Conservation (phyloP, 2,888 invertebrate genomes). For the Eupithecia inturbata region DNA sequence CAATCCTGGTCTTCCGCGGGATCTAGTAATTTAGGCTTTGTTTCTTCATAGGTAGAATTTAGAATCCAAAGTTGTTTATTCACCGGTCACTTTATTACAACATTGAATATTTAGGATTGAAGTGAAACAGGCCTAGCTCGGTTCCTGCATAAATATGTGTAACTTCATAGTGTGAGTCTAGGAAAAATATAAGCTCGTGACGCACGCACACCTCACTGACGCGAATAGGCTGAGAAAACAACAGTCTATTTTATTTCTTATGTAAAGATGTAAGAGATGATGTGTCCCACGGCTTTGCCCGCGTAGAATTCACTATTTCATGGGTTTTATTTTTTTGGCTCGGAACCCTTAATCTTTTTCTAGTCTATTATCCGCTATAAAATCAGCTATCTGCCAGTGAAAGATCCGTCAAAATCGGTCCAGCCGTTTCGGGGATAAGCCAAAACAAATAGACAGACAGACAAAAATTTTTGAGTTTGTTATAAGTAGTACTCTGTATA, state of each 20-base stretch:
- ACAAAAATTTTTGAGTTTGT: too few species aligned
- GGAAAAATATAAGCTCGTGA: constrained; percentile 57
- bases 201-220: constrained; percentile 56
- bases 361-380: neutral
- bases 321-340: neutral
- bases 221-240: constrained; percentile 53
- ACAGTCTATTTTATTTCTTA: constrained; percentile 48
- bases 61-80: neutral
- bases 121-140: neutral
- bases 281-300: constrained; percentile 10
- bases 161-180: constrained; percentile 51
- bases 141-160: constrained; percentile 51
- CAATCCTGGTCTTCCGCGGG: neutral
- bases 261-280: constrained; percentile 30
- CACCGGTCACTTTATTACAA: neutral
- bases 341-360: too few species aligned
- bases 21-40: neutral
- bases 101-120: neutral
- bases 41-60: neutral
- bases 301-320: neutral
- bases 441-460: neutral
- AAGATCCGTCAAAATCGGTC: neutral
- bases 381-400: neutral
- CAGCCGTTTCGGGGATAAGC: neutral
- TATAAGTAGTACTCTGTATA: too few species aligned